phyloP scores from a whole-genome alignment of 2,113 vertebrate genomes.

The Columba janthina region DNA sequence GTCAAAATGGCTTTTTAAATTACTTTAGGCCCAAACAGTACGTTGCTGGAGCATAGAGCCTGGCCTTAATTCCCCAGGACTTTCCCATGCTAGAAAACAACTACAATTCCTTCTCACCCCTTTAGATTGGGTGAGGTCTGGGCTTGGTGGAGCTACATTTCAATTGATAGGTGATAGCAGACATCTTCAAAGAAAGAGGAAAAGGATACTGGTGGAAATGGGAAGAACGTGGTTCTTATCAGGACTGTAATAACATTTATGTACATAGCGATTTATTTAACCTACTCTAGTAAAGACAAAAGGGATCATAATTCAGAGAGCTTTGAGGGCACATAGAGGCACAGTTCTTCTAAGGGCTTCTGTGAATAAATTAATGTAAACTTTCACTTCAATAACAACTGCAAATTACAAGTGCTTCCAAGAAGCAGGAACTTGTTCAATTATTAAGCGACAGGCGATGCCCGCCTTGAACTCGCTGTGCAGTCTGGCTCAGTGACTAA shows the following conservation, averaged over 20 bases:
- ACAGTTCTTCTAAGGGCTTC: neutral
- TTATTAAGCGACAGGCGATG: neutral
- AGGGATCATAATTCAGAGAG: neutral
- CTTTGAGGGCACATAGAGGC: neutral
- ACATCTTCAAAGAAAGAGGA: neutral
- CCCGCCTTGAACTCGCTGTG: accelerated
- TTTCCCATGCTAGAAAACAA: neutral
- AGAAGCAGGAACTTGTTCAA: neutral
- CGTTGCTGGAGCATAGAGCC: neutral
- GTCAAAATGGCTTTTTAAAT: neutral
- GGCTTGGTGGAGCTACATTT: neutral
- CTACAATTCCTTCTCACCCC: neutral
- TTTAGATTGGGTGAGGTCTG: neutral
- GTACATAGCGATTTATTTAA: neutral
- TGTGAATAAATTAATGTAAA: neutral
- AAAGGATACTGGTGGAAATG: neutral
- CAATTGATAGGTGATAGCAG: neutral
- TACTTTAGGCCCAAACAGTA: neutral
- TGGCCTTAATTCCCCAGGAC: neutral
- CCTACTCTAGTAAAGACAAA: neutral
- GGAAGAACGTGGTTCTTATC: neutral
- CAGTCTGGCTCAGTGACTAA: neutral
- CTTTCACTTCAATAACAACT: neutral
- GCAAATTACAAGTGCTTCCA: neutral
- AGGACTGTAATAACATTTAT: neutral